phyloP scores from a whole-genome alignment of 2,113 vertebrate genomes.

The Pogona vitticeps region DNA sequence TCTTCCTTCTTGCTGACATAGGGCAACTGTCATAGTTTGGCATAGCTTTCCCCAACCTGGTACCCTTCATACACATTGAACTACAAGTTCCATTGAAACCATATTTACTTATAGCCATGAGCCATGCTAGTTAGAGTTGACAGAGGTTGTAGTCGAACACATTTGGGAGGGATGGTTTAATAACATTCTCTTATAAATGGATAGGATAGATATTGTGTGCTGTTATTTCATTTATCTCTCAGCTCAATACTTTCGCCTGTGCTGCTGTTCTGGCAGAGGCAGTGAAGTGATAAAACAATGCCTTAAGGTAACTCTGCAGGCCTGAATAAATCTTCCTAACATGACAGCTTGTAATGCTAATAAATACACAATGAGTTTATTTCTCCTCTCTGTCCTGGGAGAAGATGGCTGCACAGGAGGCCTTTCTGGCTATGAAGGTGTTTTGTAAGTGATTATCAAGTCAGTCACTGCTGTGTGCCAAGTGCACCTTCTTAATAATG shows the following conservation, averaged over 20 bases:
- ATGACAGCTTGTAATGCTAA: slow-evolving; percentile 55
- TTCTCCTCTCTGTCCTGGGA: slow-evolving; percentile 54
- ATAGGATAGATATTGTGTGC: slow-evolving; percentile 23
- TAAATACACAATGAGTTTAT: slow-evolving; percentile 59
- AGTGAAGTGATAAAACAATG: slow-evolving; percentile 50
- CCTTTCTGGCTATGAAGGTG: slow-evolving; percentile 27
- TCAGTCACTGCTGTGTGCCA: slow-evolving; percentile 52
- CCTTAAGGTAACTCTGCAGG: slow-evolving; percentile 37
- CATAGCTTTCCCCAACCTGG: neutral
- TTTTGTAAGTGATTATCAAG: slow-evolving; percentile 55
- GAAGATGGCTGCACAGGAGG: slow-evolving; percentile 49
- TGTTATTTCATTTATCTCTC: slow-evolving; percentile 36
- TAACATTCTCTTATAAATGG: neutral
- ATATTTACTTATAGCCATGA: neutral
- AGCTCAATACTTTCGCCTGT: slow-evolving; percentile 28
- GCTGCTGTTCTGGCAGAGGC: slow-evolving; percentile 18
- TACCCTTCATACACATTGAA: neutral
- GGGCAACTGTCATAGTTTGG: too few relatives aligned
- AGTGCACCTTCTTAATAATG: slow-evolving; percentile 59
- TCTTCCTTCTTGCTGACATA: too few relatives aligned
- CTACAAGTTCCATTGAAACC: neutral
- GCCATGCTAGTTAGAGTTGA: neutral
- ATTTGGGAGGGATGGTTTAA: neutral
- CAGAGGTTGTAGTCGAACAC: neutral
- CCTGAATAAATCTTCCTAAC: slow-evolving; percentile 58